A percentile compares a stretch with the other conserved stretches of the same genome.
Conservation (phyloP, 92 coral and sea anemone genomes). For the Bergia puertoricense region DNA sequence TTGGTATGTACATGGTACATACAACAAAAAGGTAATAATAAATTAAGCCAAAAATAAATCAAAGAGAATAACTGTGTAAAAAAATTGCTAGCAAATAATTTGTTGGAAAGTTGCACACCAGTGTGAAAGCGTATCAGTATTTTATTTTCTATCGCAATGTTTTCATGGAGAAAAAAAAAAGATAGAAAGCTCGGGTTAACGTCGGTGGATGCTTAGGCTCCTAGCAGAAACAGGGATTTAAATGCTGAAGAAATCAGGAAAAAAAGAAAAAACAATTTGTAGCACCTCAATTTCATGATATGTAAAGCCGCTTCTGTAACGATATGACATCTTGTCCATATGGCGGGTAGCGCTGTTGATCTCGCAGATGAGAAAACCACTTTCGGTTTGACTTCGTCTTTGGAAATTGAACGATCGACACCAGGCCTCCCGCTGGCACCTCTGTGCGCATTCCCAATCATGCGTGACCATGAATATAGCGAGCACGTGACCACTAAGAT, state of each 20-base stretch:
- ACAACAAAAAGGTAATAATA: too few species aligned
- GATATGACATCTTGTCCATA: background rate
- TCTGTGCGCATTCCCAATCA: background rate
- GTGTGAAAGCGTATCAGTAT: too few species aligned
- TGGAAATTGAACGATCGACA: slow-evolving; percentile 2
- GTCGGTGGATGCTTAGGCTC: too few species aligned
- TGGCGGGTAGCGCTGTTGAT: background rate
- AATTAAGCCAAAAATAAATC: too few species aligned
- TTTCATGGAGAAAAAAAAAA: too few species aligned
- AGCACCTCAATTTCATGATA: background rate
- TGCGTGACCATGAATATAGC: slow-evolving; percentile 3
- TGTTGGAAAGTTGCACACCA: too few species aligned
- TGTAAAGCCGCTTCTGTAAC: background rate
- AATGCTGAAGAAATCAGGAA: background rate
- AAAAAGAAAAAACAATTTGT: background rate
- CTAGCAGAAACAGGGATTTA: background rate
- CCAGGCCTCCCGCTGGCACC: background rate
- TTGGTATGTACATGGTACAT: too few species aligned
- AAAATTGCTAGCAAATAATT: too few species aligned
- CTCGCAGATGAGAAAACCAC: background rate
- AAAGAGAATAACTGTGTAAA: too few species aligned
- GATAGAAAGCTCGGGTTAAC: too few species aligned
- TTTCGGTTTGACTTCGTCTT: background rate
- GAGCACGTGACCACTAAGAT: slow-evolving; percentile 2
- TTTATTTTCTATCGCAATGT: too few species aligned